Base-by-base conservation (phyloP, 64 coral and sea anemone species). In the Porites australiensis region DNA sequence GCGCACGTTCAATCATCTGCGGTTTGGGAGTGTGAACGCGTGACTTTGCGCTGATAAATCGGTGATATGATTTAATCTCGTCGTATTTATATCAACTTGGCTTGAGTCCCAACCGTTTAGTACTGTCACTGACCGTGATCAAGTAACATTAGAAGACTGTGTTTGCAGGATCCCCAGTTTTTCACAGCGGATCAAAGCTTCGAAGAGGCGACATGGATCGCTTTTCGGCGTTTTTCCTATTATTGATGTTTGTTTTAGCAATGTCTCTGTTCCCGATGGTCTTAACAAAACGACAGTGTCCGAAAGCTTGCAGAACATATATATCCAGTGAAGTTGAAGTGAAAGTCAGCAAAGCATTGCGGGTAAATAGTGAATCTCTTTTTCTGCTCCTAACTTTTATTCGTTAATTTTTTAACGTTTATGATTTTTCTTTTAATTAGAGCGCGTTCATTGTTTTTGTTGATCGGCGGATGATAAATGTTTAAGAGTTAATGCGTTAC, bases 11-110 rank as follows among this genome's bases (percentile, higher is more conserved):
- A n/a, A 76, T 76, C 73, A 76, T 52, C 50, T 84, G 81, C 45
- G 81, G 81, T 84, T 69, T 84, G 15, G 45, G 81, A 50, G 63
- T 69, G 81, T 12, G 63, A 22, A 65, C 63, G 81, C 81, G 81
- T 84, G 81, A 84, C 81, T 84, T 69, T 16, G 43, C 16, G 63
- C 19, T 52, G 81, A 52, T 84, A 84, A 84, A 84, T 84, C 63
- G 63, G 81, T 84, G 61, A 64, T 64, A 84, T 84, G 81, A 84
- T 69, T 84, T 84, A 84, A 84, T 52, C 16, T 66, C 19, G 6
- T 21, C 62, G 5, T 48, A 84, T 50, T 69, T 84, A 84, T 68
- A 69, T 68, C 45, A 67, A 84, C 63, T 76, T 46, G 63, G 63
- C 63, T 63, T 19, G 61, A 54, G 46, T 50, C 19, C 44, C 63